Evolutionary conservation across 2,888 invertebrate species (phyloP), one percentile per base, ranked within the genome.

Genomic region (Diaphora mendica): DNA sequence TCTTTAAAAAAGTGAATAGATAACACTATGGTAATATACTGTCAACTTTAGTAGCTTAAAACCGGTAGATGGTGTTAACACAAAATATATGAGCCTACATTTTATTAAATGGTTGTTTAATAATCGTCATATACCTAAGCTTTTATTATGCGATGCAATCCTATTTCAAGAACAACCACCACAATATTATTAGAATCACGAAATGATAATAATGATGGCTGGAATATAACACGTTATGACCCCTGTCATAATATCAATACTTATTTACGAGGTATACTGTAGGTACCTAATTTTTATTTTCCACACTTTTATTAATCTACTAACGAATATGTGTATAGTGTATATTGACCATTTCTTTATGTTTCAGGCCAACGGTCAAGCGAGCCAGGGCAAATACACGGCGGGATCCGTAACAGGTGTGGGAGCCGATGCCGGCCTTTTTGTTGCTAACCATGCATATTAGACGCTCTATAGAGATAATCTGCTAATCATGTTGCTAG

Each of bases 371-470:
- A 99, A 99, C 96, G 98, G 99, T 77, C 97, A 98, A 79, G 99
- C 99, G 71, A 96, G 99, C 72, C 95, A 97, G 87, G 99, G 99
- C 88, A 98, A 99, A 95, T 99, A 99, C 95, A 96, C 96, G 83
- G 97, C 97, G 64, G 99, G 99, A 89, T 98, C 98, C 80, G 97
- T 97, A 39, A 96, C 96, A 89, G 98, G 99, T 90, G 97, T 97
- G 90, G 99, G 99, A 84, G 99, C 98, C 71, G 98, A 97, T 5
- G 96, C 98, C 86, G 97, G 98, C 80, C 97, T 99, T 85, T 99
- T 99, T 95, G 97, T 99, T 85, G 98, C 99, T 88, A 98, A 99
- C 95, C 99, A 99, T 94, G 98, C 98, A 85, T 99, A 99, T 95
- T 99, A 99, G 97, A 90, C 80, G 79, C 75, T 80, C 71, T 76